Percentiles rank a stretch among this genome's conserved stretches.
Evolutionary conservation across 2,113 vertebrate genomes (phyloP).

Genomic region (Chionomys nivalis): DNA sequence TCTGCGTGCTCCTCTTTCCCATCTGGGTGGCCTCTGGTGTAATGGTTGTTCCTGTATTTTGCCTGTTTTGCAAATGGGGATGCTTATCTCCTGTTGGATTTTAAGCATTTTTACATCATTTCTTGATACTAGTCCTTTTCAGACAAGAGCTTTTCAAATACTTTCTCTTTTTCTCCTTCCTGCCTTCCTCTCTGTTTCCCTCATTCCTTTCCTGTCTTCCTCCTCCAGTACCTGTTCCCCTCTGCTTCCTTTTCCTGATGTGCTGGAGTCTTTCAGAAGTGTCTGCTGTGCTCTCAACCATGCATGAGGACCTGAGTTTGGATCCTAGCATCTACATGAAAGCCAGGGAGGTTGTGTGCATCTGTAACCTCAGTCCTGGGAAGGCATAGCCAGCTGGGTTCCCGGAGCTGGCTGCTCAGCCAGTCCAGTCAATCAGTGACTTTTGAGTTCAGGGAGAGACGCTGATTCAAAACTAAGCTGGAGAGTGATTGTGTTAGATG

Average conservation of each 20-base stretch:
- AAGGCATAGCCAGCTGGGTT: not conserved
- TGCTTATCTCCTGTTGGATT: not conserved
- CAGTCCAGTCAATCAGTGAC: not conserved
- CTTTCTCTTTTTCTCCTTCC: not conserved
- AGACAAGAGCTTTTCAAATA: not conserved
- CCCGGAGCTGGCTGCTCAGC: not conserved
- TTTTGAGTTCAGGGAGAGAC: not conserved
- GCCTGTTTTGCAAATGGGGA: not conserved
- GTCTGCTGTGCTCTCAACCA: not conserved
- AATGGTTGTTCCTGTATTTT: not conserved
- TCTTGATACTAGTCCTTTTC: not conserved
- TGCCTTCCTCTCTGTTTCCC: not conserved
- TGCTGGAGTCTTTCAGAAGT: not conserved
- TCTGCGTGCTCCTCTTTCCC: not conserved
- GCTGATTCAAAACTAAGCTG: not conserved
- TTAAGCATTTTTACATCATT: not conserved
- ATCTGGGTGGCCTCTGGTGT: not conserved
- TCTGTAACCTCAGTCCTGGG: not conserved
- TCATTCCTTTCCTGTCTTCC: not conserved
- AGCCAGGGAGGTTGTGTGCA: not conserved
- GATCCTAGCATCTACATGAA: not conserved
- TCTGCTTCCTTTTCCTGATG: not conserved
- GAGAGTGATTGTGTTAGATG: not conserved
- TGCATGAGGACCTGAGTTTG: not conserved
- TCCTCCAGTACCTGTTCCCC: fast-evolving